Evolutionary conservation across 2,797 vertebrate species (phyloP).

Genomic region (Trachurus trachurus): DNA sequence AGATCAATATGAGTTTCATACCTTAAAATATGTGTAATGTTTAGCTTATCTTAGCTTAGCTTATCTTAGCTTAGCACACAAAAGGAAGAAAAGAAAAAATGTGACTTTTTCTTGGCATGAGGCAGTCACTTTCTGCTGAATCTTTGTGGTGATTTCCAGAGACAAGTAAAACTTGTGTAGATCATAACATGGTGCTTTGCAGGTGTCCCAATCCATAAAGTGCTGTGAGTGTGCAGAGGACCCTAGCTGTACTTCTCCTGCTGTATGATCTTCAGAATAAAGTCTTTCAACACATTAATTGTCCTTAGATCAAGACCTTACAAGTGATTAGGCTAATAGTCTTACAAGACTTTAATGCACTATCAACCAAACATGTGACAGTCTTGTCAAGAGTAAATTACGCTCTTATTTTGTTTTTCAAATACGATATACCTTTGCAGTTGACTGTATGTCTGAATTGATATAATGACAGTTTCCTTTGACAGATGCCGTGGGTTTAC

Average conservation of each 20-base stretch:
- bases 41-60: no score
- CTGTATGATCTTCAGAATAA: no score
- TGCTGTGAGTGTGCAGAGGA: no score
- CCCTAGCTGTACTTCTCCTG: no score
- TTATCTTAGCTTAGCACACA: not conserved
- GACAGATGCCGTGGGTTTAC: not conserved
- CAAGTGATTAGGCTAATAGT: no score
- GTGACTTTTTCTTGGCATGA: not conserved
- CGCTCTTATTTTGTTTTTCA: not conserved
- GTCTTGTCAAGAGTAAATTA: not conserved
- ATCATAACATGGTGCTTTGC: not conserved
- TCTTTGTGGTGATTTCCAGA: no score
- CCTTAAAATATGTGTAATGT: not conserved
- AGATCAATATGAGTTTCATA: not conserved
- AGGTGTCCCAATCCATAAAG: not conserved
- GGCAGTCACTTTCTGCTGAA: not conserved
- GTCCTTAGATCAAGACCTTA: no score
- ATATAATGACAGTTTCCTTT: accelerated
- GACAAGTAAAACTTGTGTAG: not conserved
- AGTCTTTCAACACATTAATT: no score
- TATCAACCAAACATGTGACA: not conserved
- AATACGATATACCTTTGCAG: not conserved
- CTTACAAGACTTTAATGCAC: not conserved
- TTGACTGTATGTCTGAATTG: not conserved
- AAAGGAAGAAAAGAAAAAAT: not conserved